Conservation (phyloP, 2,888 invertebrate genomes). For the Mechanitis mazaeus region DNA sequence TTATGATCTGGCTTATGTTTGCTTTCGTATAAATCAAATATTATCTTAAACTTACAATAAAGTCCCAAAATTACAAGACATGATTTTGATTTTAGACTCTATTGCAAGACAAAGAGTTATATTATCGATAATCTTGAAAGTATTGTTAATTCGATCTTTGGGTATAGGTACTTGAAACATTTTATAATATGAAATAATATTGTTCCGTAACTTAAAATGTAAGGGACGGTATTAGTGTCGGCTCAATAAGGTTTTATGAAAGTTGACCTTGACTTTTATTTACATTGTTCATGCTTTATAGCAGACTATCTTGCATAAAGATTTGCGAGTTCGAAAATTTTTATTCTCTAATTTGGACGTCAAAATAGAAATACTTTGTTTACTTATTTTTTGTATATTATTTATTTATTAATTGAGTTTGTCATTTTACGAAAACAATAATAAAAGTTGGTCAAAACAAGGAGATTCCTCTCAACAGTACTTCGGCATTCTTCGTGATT, state of each 20-base stretch:
- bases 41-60: neutral
- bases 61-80: neutral
- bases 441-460: no score
- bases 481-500: constrained; percentile 20
- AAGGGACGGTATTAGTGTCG: constrained; percentile 21
- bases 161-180: constrained; percentile 44
- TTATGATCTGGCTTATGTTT: neutral
- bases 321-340: no score
- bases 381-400: no score
- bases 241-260: constrained; percentile 12
- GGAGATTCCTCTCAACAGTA: no score
- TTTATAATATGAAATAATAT: constrained; percentile 41
- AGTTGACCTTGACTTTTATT: no score
- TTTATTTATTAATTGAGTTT: no score
- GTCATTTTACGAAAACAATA: no score
- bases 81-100: neutral
- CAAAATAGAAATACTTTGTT: no score
- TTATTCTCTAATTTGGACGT: no score
- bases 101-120: neutral
- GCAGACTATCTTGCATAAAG: no score
- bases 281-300: no score
- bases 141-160: constrained; percentile 52
- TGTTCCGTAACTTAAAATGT: constrained; percentile 28
- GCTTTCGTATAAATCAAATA: neutral
- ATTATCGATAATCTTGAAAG: neutral